A percentile compares a stretch with the other conserved stretches of the same genome.
phyloP scores from a whole-genome alignment of 1,140 invertebrate species.

The Nasonia giraulti region DNA sequence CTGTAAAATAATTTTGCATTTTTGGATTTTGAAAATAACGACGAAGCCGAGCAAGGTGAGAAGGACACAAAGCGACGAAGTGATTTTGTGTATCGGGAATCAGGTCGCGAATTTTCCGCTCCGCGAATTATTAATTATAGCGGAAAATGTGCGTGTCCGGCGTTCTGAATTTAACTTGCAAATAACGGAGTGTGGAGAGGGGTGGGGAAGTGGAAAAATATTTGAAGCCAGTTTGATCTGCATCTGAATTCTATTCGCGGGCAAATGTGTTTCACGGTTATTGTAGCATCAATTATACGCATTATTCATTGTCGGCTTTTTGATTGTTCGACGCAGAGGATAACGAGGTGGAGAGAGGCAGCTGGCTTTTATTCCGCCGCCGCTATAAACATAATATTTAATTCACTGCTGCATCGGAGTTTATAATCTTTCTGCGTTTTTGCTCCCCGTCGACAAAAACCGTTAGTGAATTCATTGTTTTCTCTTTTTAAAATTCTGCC shows the following conservation, averaged over 20 bases:
- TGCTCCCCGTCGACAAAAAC: not conserved
- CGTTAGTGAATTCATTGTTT: too few relatives aligned
- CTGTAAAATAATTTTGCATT: conserved; percentile 20
- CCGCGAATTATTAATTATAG: conserved; percentile 31
- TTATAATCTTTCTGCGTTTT: not conserved
- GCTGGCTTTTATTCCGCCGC: not conserved
- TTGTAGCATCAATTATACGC: not conserved
- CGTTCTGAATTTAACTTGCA: conserved; percentile 15
- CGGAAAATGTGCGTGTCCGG: not conserved
- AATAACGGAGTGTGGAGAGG: not conserved
- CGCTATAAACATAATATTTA: not conserved
- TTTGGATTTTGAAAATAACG: not conserved
- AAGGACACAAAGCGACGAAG: not conserved
- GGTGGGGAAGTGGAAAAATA: not conserved
- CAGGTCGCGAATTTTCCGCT: not conserved
- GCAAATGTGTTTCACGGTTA: conserved; percentile 16
- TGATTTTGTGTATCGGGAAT: conserved; percentile 4
- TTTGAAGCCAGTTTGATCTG: conserved; percentile 27
- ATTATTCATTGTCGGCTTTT: conserved; percentile 19
- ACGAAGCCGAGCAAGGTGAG: not conserved
- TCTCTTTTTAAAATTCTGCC: too few relatives aligned
- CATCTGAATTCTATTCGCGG: conserved; percentile 5
- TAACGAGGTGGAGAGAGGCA: not conserved
- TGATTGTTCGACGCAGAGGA: not conserved
- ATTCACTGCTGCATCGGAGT: not conserved